Evolutionary conservation across 1,140 invertebrate genomes (phyloP), one percentile per base, ranked within the genome.

Genomic region (Vanessa tameamea): DNA sequence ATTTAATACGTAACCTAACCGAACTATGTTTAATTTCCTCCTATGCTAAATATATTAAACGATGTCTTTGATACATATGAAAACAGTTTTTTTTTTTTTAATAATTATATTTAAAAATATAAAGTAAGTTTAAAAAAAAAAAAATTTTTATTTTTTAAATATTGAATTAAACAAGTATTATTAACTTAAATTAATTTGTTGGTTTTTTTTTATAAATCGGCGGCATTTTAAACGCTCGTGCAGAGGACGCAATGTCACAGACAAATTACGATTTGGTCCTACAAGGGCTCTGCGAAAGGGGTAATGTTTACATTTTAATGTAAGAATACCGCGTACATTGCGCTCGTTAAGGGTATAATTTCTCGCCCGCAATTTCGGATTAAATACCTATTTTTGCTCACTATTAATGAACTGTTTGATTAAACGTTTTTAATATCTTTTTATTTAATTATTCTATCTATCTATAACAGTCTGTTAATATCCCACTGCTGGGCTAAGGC

Each of bases 221-320:
- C 59, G 48, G 65, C 65, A 57, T 55, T 69, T 43, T 15, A 63
- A 72, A 59, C 23, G 48, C 26, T 43, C 4, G 65, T 55, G 4
- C 9, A 20, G 14, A 2, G 12, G 23, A 47, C 57, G 61, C n/a
- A 53, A 47, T 73, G 53, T 87, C 76, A 78, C 83, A 89, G 85
- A 85, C 86, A 88, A 90, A 89, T 90, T 86, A 85, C 84, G 82
- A 87, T 81, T 87, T 82, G 72, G 81, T 82, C 80, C 78, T 82
- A 76, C 82, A 80, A 82, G 79, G 79, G 82, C 83, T 26, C 55
- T 85, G 79, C 79, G 81, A 82, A 88, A 88, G 83, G 87, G 87
- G 83, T 86, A 83, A 84, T 88, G 88, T 90, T 90, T 90, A 92
- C 88, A 89, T 87, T 90, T 90, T 90, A 92, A 89, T 90, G 87